Percentiles rank a stretch among this genome's conserved stretches.
Conservation (phyloP, 23 tunicate species). For the Styela clava region DNA sequence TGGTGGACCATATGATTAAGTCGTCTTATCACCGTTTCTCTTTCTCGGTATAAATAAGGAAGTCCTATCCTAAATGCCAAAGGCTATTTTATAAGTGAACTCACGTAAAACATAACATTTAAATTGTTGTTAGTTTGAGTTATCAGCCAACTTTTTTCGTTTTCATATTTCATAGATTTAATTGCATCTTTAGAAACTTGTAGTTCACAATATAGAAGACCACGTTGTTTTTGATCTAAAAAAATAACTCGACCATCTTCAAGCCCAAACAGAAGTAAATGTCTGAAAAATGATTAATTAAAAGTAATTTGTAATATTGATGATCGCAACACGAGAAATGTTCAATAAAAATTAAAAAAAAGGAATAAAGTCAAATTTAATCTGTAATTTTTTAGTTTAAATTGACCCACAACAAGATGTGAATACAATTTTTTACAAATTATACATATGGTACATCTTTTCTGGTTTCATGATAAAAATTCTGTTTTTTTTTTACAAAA, state of each 20-base stretch:
- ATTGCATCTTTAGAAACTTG: slow-evolving; percentile 35
- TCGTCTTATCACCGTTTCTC: too few relatives aligned
- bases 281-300: slow-evolving; percentile 20
- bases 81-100: too few relatives aligned
- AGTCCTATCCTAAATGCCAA: too few relatives aligned
- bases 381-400: too few relatives aligned
- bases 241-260: slow-evolving; percentile 64
- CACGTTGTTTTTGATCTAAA: slow-evolving; percentile 34
- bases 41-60: too few relatives aligned
- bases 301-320: neutral
- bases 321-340: neutral
- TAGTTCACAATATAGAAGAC: slow-evolving; percentile 42
- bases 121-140: neutral
- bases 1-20: too few relatives aligned
- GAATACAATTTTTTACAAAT: neutral
- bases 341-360: neutral
- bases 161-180: slow-evolving; percentile 9
- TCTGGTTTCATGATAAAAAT: neutral
- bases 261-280: slow-evolving; percentile 52
- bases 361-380: neutral
- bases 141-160: neutral
- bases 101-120: slow-evolving; percentile 9
- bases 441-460: neutral
- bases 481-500: neutral
- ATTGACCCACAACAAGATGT: too few relatives aligned